Base-by-base conservation (phyloP, 2,113 vertebrate genomes). In the Saguinus midas region DNA sequence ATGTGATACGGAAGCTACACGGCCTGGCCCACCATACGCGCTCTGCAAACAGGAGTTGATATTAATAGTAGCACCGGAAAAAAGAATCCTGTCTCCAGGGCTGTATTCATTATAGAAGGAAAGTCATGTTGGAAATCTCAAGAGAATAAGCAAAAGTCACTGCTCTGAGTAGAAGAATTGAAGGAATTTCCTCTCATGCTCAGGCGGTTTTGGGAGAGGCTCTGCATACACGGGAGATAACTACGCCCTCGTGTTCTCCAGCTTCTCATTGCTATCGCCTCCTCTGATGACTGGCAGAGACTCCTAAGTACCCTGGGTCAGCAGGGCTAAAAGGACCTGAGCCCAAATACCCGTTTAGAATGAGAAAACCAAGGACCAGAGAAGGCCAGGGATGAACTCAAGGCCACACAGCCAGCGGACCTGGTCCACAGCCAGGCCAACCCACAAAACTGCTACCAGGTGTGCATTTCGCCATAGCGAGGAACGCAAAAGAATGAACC, bases 141-240 rank as follows among this genome's bases (percentile, higher is more conserved):
- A 88, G 58, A 48, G 75, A 57, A 68, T 32, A 81, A 84, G 86
- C 58, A 50, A 50, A 97, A 93, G 92, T 55, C 17, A 8, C n/a
- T 45, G 32, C 20, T 90, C 10, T 58, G 45, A 81, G 94, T 50
- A 76, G 90, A 91, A 78, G 45, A 94, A 27, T 8, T 43, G 37
- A 78, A 94, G 70, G 91, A 90, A 87, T 92, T 97, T 91, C 57
- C 90, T 81, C 86, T 80, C 50, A 20, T 27, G 9, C 94, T 58
- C 61, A 95, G 72, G 32, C 58, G 85, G 48, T 73, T 90, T 66
- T 17, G 50, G 64, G 58, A 96, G 76, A 52, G 17, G 61, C 25
- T 73, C 14, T 29, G 11, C 3, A 57, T 3, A n/a, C 88, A 61
- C 32, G 37, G 37, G 79, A 52, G 61, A 80, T 23, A 35, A 8